Evolutionary conservation across 1,140 invertebrate genomes (phyloP).

Genomic region (Lordiphosa clarofinis): DNA sequence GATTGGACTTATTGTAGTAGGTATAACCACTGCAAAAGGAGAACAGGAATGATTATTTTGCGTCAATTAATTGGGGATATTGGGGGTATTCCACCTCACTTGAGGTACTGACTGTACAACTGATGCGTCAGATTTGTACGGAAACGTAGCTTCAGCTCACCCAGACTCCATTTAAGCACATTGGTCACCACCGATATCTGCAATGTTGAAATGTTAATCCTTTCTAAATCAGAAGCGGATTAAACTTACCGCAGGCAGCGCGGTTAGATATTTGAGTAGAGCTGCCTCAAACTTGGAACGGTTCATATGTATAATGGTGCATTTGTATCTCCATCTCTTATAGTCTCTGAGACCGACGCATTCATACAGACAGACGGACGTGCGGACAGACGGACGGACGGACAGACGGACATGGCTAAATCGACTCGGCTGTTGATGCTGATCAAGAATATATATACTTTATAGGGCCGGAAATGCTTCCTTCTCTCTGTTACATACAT

Average conservation of each 20-base stretch:
- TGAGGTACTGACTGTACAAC: slow-evolving; percentile 95
- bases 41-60: neutral
- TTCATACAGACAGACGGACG: too few species aligned
- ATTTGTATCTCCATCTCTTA: too few species aligned
- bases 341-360: too few species aligned
- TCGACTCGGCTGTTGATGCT: too few species aligned
- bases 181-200: slow-evolving; percentile 95
- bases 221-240: too few species aligned
- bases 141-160: slow-evolving; percentile 94
- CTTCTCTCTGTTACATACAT: too few species aligned
- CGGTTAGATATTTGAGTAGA: slow-evolving; percentile 88
- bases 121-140: slow-evolving; percentile 92
- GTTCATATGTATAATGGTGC: slow-evolving; percentile 95
- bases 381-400: too few species aligned
- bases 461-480: too few species aligned
- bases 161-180: slow-evolving; percentile 94
- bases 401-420: too few species aligned
- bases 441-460: too few species aligned
- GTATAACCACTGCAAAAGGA: slow-evolving; percentile 89
- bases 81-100: too few species aligned
- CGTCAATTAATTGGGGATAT: too few species aligned
- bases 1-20: slow-evolving; percentile 98
- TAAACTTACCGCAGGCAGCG: slow-evolving; percentile 88
- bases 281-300: slow-evolving; percentile 87
- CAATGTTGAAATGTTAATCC: neutral